Conservation (phyloP, 2,888 invertebrate genomes). For the Catonia carolina region DNA sequence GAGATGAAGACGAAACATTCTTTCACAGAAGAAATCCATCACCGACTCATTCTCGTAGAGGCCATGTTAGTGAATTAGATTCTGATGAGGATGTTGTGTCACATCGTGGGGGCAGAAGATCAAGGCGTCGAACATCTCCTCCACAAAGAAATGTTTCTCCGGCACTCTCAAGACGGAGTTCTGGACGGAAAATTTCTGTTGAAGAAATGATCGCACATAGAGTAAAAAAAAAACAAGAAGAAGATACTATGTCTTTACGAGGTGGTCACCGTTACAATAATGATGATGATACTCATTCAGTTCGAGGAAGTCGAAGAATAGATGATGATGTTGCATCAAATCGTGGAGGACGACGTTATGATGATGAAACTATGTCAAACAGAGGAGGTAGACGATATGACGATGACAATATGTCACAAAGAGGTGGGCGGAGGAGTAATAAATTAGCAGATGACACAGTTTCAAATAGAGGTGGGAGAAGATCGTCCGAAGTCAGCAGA, state of each 20-base stretch:
- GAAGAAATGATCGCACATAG: constrained; percentile 21
- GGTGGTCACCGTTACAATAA: constrained; percentile 3
- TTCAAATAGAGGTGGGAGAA: constrained; percentile 25
- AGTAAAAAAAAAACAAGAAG: constrained; percentile 20
- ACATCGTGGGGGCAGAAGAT: constrained; percentile 19
- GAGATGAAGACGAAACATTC: constrained; percentile 17
- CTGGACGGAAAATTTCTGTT: constrained; percentile 18
- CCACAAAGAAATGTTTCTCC: constrained; percentile 26
- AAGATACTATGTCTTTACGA: constrained; percentile 7
- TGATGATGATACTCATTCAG: constrained; percentile 21
- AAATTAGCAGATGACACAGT: constrained; percentile 24
- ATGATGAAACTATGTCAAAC: constrained; percentile 24
- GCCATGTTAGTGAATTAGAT: constrained; percentile 16
- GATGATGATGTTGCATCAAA: constrained; percentile 25
- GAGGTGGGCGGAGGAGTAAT: constrained; percentile 21
- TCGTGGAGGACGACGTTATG: constrained; percentile 21
- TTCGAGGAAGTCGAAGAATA: constrained; percentile 23
- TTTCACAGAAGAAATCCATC: constrained; percentile 11
- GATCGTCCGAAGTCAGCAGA: constrained; percentile 21
- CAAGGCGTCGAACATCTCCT: constrained; percentile 17
- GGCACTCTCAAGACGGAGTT: constrained; percentile 24
- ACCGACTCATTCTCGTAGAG: constrained; percentile 16
- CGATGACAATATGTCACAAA: constrained; percentile 23
- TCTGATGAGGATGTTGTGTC: constrained; percentile 22
- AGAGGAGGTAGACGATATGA: constrained; percentile 21